These are phyloP conservation scores for Cyrtonyx montezumae DNA, from an alignment of 2,113 vertebrate genomes.

Conservation along the genomic window DNA sequence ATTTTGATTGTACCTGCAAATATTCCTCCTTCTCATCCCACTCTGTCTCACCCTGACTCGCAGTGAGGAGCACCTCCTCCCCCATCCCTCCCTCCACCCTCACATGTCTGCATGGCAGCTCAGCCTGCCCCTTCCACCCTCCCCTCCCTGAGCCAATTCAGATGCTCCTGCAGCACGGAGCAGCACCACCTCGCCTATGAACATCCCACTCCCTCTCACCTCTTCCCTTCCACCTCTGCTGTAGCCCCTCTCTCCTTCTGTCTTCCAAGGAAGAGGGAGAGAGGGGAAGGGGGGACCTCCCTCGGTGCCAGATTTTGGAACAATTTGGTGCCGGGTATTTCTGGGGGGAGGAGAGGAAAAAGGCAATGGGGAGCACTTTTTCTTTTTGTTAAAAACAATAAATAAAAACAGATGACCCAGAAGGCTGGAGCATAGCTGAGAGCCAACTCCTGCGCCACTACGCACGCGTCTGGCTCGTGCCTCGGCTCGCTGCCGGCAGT, in stretches of 20 bases:
- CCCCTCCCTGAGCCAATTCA: neutral
- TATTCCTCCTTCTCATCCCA: neutral
- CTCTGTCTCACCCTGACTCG: neutral
- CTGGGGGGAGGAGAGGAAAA: neutral
- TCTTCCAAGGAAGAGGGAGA: neutral
- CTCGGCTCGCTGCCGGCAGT: slow-evolving; percentile 34
- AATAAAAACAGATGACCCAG: slow-evolving; percentile 74
- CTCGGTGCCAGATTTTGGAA: neutral
- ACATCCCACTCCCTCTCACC: neutral
- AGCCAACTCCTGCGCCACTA: slow-evolving; percentile 62
- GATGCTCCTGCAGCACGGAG: slow-evolving; percentile 1
- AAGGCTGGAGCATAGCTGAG: slow-evolving; percentile 72
- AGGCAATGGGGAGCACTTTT: slow-evolving; percentile 6
- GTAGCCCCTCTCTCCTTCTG: neutral
- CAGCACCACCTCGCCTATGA: accelerated
- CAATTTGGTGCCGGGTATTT: slow-evolving; percentile 29
- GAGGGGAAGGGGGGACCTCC: neutral
- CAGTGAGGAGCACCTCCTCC: neutral
- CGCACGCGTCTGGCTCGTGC: slow-evolving; percentile 59
- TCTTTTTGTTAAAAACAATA: slow-evolving; percentile 38
- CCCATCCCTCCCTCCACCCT: neutral
- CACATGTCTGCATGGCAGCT: neutral
- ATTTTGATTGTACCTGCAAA: slow-evolving; percentile 41
- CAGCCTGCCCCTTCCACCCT: neutral
- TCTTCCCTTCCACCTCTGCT: neutral